These are phyloP conservation scores for Trigoniulus corallinus DNA, from an alignment of 1,140 invertebrate species.

Conservation along the genomic window DNA sequence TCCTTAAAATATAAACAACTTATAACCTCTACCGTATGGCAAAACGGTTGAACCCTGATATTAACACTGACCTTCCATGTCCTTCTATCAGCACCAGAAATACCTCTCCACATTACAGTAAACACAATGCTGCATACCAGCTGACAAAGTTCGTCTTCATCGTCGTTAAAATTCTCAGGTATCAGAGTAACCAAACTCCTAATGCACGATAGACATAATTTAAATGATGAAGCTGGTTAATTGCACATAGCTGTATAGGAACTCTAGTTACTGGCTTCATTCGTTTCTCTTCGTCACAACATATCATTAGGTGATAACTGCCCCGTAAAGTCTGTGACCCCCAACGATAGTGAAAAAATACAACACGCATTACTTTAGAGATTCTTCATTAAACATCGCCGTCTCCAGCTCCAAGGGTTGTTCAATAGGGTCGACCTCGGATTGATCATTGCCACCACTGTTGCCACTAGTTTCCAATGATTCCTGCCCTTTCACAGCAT, in stretches of 20 bases:
- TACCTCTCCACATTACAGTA: constrained; percentile 42
- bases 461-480: too few species aligned
- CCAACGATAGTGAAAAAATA: not conserved
- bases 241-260: too few species aligned
- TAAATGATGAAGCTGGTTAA: too few species aligned
- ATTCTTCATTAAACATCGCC: too few species aligned
- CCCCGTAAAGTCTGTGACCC: not conserved
- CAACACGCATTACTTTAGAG: too few species aligned
- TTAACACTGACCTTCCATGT: constrained; percentile 34
- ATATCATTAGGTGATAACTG: too few species aligned
- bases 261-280: not conserved
- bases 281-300: not conserved
- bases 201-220: too few species aligned
- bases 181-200: not conserved
- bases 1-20: constrained; percentile 26
- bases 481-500: not conserved
- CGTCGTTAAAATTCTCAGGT: constrained; percentile 15
- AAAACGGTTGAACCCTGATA: not conserved
- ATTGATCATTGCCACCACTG: too few species aligned
- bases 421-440: too few species aligned
- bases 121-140: constrained; percentile 38
- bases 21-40: not conserved
- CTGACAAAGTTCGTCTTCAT: constrained; percentile 38
- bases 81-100: constrained; percentile 35
- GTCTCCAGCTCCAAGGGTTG: too few species aligned